Percentiles rank a stretch among this genome's conserved stretches.
phyloP scores from a whole-genome alignment of 2,888 invertebrate species.

The Cheilosia variabilis region DNA sequence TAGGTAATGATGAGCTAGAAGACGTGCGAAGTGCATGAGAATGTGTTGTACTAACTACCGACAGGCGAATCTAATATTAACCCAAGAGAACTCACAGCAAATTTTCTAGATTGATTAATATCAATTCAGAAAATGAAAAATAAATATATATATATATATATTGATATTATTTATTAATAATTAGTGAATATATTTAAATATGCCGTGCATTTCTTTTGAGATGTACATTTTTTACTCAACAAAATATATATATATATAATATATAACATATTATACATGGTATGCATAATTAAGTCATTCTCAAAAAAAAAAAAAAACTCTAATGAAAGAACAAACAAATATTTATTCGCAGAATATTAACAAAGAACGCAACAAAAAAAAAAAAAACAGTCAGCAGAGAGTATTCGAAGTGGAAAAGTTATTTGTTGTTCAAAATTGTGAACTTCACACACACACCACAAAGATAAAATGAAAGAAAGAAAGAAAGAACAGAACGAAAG shows the following conservation, averaged over 20 bases:
- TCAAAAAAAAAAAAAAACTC: conserved; percentile 60
- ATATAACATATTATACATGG: conserved; percentile 69
- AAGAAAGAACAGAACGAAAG: background rate
- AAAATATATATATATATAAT: conserved; percentile 52
- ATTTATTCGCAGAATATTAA: conserved; percentile 72
- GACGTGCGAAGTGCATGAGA: conserved; percentile 54
- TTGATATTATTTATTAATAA: conserved; percentile 76
- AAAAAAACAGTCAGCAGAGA: conserved; percentile 31
- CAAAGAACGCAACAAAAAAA: conserved; percentile 37
- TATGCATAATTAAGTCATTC: conserved; percentile 73
- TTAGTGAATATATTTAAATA: conserved; percentile 76
- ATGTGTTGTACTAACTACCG: conserved; percentile 41
- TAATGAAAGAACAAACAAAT: conserved; percentile 64
- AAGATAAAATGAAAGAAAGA: background rate
- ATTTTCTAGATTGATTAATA: conserved; percentile 57
- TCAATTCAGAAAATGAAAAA: conserved; percentile 37
- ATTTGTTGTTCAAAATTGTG: conserved; percentile 48
- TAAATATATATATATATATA: conserved; percentile 64
- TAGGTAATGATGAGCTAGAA: conserved; percentile 56
- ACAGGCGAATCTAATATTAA: conserved; percentile 31
- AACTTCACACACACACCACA: background rate
- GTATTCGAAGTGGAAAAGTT: conserved; percentile 37
- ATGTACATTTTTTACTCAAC: conserved; percentile 77
- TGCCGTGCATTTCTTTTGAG: conserved; percentile 78
- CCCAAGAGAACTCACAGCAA: conserved; percentile 13